A percentile compares a stretch with the other conserved stretches of the same genome.
Evolutionary conservation across 2,888 invertebrate species (phyloP).

Genomic region (Nasonia oneida): DNA sequence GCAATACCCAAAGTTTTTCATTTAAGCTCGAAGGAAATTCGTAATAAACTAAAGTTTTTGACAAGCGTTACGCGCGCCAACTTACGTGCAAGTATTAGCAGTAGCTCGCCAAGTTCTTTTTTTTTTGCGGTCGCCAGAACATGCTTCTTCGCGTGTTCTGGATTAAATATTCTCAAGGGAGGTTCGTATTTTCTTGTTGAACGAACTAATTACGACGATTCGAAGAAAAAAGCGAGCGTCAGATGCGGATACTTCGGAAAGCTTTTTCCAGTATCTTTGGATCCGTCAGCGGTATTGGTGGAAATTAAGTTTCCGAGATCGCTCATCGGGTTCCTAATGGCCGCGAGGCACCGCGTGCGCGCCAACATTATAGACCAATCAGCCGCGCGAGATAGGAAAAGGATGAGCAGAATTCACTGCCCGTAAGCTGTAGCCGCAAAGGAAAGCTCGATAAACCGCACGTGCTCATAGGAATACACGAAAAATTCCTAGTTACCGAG

Average conservation of each 20-base stretch:
- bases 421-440: background rate
- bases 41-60: constrained; percentile 19
- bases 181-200: background rate
- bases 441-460: constrained; percentile 15
- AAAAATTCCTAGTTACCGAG: background rate
- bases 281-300: background rate
- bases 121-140: background rate
- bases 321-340: constrained; percentile 14
- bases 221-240: background rate
- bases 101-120: background rate
- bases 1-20: background rate
- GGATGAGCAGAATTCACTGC: background rate
- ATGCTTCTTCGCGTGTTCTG: background rate
- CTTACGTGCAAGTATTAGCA: background rate
- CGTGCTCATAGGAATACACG: background rate
- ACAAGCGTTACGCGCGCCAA: background rate
- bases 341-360: background rate
- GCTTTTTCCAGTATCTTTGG: background rate
- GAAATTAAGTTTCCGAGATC: background rate
- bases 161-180: background rate
- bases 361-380: constrained; percentile 19
- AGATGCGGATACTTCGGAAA: background rate
- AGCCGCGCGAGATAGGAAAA: background rate
- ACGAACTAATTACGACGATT: background rate
- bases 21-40: background rate